Evolutionary conservation across 2,113 vertebrate species (phyloP), one percentile per base, ranked within the genome.

Genomic region (Dinomys branickii): DNA sequence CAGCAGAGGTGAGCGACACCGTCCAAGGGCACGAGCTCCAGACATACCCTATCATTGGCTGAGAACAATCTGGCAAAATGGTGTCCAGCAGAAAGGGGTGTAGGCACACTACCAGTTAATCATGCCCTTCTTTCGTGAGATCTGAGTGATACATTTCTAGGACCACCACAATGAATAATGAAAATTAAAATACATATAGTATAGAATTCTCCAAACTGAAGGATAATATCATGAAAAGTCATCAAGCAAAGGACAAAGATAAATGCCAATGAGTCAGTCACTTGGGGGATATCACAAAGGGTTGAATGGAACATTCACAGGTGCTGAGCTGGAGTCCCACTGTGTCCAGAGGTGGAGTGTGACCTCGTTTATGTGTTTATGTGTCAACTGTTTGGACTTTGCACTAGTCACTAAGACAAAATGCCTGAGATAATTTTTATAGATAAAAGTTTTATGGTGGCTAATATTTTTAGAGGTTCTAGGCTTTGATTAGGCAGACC

Each of bases 261-360:
- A 75, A 67, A 28, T 61, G 35, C 3, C n/a, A 56, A 4, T 44
- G 52, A 3, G 2, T 59, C 38, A n/a, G 54, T 16, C 35, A 0
- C 17, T 65, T 0, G 0, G n/a, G 1, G 6, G 1, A 38, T 2
- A 61, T 83, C 22, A 47, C 5, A n/a, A 67, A 67, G 47, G 22
- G 20, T 17, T 14, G 4, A 67, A 3, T 13, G 26, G 7, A 56
- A 7, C 8, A 0, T 38, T 44, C 16, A 24, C 0, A 58, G 16
- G 1, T 13, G 1, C 30, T 28, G 47, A 85, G 12, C 24, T 3
- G 3, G 3, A 1, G 3, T 54, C n/a, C 58, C 9, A 0, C 14
- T 22, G 8, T 13, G 9, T 2, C 30, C n/a, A 26, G 52, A 63
- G 63, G 28, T 8, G 19, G 26, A 16, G 24, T 33, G 9, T 61